Percentiles rank a stretch among this genome's conserved stretches.
These are phyloP conservation scores for Mastigias papua DNA, from an alignment of 30 jellyfish, hydroid and myxozoan genomes.

Conservation along the genomic window DNA sequence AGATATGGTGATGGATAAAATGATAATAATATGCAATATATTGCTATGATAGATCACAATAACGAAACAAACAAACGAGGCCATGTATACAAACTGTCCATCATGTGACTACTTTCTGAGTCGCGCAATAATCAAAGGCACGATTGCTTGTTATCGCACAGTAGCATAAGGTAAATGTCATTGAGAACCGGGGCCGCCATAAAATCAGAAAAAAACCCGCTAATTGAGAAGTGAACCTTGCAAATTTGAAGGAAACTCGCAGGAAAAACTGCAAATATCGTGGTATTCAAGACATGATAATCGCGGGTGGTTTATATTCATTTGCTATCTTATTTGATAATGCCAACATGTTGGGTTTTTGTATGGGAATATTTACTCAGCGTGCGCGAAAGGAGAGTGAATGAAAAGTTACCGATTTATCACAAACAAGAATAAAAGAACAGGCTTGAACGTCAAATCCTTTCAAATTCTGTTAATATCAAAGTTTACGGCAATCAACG, in stretches of 20 bases:
- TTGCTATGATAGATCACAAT: no score
- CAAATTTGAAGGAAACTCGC: neutral
- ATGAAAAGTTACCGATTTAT: constrained; percentile 39
- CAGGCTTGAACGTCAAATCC: constrained; percentile 12
- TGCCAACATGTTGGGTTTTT: constrained; percentile 2
- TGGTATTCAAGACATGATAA: constrained; percentile 3
- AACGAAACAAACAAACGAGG: no score
- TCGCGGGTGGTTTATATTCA: constrained; percentile 23
- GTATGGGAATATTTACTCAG: constrained; percentile 39
- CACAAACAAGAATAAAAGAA: constrained; percentile 31
- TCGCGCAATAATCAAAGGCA: neutral
- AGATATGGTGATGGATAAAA: neutral
- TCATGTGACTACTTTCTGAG: neutral
- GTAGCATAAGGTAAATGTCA: neutral
- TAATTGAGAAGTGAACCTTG: neutral
- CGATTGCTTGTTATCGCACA: neutral
- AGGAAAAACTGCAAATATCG: neutral
- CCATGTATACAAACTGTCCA: neutral
- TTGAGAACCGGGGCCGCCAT: neutral
- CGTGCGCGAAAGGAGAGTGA: constrained; percentile 36
- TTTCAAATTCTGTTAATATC: constrained; percentile 22
- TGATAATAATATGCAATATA: no score
- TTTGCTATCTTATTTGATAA: constrained; percentile 1
- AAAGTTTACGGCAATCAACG: neutral
- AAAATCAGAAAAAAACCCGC: neutral